Evolutionary conservation across 2,797 vertebrate genomes (phyloP), one percentile per base, ranked within the genome.

Genomic region (Galagoides demidoff): DNA sequence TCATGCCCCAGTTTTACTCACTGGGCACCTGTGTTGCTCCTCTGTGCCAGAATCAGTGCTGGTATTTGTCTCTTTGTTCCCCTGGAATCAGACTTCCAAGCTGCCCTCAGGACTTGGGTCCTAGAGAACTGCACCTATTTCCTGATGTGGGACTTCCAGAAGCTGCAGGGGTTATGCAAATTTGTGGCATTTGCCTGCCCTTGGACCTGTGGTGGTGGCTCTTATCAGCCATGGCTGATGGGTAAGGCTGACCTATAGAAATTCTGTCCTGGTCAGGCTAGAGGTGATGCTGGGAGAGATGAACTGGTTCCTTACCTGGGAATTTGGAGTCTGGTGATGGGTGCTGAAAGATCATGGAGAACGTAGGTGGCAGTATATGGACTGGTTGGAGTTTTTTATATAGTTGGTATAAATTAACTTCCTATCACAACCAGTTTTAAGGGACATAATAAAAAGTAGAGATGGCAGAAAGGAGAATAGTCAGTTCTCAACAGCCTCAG

Each of bases 1-100:
- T 29, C 1, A 31, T 73, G 93, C 25, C 87, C 92, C 63, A 86
- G 73, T 93, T 96, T 95, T 78, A 37, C 25, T 78, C 37, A 2
- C 89, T 90, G 89, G 77, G 49, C 17, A 14, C 71, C 78, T 55
- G 85, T 22, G 31, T 78, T n/a, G 34, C 49, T 55, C 39, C 61
- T 59, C 43, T 78, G 68, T 14, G 71, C 74, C 77, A 52, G 92
- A 63, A 78, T 71, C 78, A 1, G 7, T 12, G 34, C 73, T 70
- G 55, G 77, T 49, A 45, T 89, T 94, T n/a, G 52, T n/a, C 31
- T 85, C 71, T 87, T 73, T 63, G 83, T 59, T 66, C 66, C 57
- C 86, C 45, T 17, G 3, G 83, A 76, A 78, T 57, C 3, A 3
- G 43, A 52, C 81, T 77, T 82, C 68, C 39, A 64, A 79, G 52